Base-by-base conservation (phyloP, 2,113 vertebrate species). In the Labeo catla region DNA sequence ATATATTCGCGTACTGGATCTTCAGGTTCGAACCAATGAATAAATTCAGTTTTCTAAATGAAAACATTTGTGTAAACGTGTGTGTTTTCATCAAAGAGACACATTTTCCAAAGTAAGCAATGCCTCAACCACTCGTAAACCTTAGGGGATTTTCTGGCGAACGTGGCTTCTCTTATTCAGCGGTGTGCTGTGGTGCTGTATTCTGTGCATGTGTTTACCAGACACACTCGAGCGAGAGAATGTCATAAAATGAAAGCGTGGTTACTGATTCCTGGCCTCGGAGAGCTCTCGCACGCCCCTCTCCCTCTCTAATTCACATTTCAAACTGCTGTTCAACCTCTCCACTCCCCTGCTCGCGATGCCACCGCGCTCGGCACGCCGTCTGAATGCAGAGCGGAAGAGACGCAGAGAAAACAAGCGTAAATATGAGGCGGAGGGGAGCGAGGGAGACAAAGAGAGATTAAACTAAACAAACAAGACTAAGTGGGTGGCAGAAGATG, bases 401-500 rank as follows among this genome's bases (percentile, higher is more conserved):
- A 81, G 79, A 74, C 81, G 9, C 21, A 49, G 68, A 21, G 59
- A 43, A 68, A 85, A 81, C 76, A 76, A 76, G 54, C 57, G 45
- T 54, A 36, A 83, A 83, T 66, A 39, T 52, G 86, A 86, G 68
- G 65, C 0, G 45, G 23, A 68, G 86, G 45, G 70, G 68, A 81
- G 76, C 43, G 72, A 72, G 84, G 45, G 34, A 72, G n/a, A 81
- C 9, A 81, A 34, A 57, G 21, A 61, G 81, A 76, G 52, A 84
- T 59, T 45, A 72, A 73, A 50, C 83, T 52, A 76, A 88, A 83
- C 87, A 91, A 91, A 91, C 84, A 84, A 89, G 52, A 85, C 87
- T 91, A 92, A 93, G 91, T 93, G 91, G 90, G 89, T 89, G 63
- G 54, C 87, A 89, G 88, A 10, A 63, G 90, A 87, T 87, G 81